These are phyloP conservation scores for Drosophila pseudotalamancana DNA, from an alignment of 2,888 invertebrate species.

Conservation along the genomic window DNA sequence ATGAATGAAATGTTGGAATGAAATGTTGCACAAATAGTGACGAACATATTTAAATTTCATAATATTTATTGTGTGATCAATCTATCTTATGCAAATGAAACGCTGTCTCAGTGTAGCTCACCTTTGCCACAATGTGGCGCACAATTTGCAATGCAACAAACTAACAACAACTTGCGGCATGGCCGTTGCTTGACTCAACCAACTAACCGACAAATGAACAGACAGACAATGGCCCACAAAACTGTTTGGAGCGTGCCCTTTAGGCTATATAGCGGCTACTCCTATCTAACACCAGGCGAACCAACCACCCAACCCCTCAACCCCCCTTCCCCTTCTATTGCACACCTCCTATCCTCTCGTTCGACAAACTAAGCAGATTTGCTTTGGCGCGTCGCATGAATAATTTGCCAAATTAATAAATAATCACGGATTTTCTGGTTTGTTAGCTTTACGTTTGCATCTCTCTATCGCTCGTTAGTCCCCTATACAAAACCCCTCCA, in stretches of 20 bases:
- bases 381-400: constrained; percentile 63
- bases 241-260: constrained; percentile 36
- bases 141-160: constrained; percentile 45
- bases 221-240: constrained; percentile 36
- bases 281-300: constrained; percentile 5
- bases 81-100: not conserved
- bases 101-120: too few species aligned
- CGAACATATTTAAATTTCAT: too few species aligned
- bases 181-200: constrained; percentile 24
- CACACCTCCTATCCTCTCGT: too few species aligned
- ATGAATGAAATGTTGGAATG: too few species aligned
- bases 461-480: constrained; percentile 8
- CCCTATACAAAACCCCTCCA: not conserved
- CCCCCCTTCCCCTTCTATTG: not conserved
- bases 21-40: too few species aligned
- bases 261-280: constrained; percentile 14
- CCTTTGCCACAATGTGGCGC: constrained; percentile 15
- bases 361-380: constrained; percentile 54
- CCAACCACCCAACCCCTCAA: not conserved
- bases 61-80: not conserved
- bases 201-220: constrained; percentile 35
- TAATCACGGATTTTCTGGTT: constrained; percentile 75
- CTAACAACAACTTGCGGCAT: constrained; percentile 36
- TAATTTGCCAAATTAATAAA: constrained; percentile 76
- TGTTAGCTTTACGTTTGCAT: constrained; percentile 61